A percentile compares a stretch with the other conserved stretches of the same genome.
These are phyloP conservation scores for Pterobdella sp. DNA, from an alignment of 2,888 invertebrate species.

Conservation along the genomic window DNA sequence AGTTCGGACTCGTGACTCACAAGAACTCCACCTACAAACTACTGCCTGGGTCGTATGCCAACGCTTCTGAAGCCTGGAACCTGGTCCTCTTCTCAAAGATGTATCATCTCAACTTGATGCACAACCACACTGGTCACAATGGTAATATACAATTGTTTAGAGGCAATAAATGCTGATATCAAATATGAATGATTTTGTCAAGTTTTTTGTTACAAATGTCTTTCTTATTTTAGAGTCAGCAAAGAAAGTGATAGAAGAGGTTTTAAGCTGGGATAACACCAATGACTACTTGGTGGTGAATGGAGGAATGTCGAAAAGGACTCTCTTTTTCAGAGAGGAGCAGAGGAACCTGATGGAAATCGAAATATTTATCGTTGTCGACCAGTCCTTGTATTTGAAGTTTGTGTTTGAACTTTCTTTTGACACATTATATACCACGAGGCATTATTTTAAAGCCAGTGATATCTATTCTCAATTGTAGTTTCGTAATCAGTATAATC, in stretches of 20 bases:
- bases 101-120: too few species aligned
- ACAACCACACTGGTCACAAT: too few species aligned
- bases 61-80: neutral
- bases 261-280: neutral
- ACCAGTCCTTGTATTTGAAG: neutral
- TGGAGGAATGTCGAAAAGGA: neutral
- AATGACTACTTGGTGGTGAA: slow-evolving; percentile 1
- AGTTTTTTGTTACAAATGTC: neutral
- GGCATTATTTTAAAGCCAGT: too few species aligned
- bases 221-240: neutral
- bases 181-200: neutral
- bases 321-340: neutral
- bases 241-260: neutral
- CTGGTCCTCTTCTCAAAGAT: neutral
- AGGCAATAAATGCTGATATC: too few species aligned
- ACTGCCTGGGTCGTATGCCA: neutral
- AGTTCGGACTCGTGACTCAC: neutral
- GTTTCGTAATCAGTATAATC: too few species aligned
- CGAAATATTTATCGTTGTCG: neutral
- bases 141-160: too few species aligned
- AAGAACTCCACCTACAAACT: neutral
- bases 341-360: neutral
- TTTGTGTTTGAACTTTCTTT: neutral
- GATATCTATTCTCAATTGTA: too few species aligned
- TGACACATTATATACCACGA: too few species aligned